These are phyloP conservation scores for Siderastrea radians DNA, from an alignment of 92 coral and sea anemone genomes.

Conservation along the genomic window DNA sequence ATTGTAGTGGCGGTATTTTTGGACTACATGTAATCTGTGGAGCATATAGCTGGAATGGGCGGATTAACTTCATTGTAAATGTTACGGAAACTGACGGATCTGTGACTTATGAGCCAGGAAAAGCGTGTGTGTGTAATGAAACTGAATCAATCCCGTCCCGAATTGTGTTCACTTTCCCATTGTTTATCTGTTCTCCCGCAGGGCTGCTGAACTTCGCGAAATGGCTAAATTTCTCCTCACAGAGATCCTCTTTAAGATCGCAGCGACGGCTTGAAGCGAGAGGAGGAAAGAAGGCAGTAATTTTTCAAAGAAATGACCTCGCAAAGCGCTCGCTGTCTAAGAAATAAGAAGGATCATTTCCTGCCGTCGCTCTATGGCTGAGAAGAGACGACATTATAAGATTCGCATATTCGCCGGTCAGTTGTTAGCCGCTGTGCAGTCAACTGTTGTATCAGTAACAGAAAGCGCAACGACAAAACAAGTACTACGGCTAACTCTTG, in stretches of 20 bases:
- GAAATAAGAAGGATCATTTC: slow-evolving; percentile 30
- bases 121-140: not conserved
- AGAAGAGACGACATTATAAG: slow-evolving; percentile 3
- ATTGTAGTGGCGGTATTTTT: slow-evolving; percentile 25
- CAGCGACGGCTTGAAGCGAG: slow-evolving; percentile 20
- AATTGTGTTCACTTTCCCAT: not conserved
- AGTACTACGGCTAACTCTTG: slow-evolving; percentile 83
- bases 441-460: slow-evolving; percentile 86
- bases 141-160: slow-evolving; percentile 23
- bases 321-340: slow-evolving; percentile 1
- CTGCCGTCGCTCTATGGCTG: slow-evolving; percentile 52
- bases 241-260: not conserved
- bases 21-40: slow-evolving; percentile 28
- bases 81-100: slow-evolving; percentile 31
- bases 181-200: slow-evolving; percentile 24
- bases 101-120: slow-evolving; percentile 27
- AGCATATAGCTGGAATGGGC: slow-evolving; percentile 18
- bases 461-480: slow-evolving; percentile 88
- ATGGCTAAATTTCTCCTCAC: not conserved
- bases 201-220: slow-evolving; percentile 1
- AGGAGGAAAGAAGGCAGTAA: slow-evolving; percentile 8
- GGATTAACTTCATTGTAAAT: slow-evolving; percentile 26
- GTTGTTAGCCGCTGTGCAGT: slow-evolving; percentile 90
- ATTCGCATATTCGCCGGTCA: slow-evolving; percentile 95
- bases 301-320: slow-evolving; percentile 28